Conservation (phyloP, 2,888 invertebrate genomes). For the Temnothorax rugatulus region DNA sequence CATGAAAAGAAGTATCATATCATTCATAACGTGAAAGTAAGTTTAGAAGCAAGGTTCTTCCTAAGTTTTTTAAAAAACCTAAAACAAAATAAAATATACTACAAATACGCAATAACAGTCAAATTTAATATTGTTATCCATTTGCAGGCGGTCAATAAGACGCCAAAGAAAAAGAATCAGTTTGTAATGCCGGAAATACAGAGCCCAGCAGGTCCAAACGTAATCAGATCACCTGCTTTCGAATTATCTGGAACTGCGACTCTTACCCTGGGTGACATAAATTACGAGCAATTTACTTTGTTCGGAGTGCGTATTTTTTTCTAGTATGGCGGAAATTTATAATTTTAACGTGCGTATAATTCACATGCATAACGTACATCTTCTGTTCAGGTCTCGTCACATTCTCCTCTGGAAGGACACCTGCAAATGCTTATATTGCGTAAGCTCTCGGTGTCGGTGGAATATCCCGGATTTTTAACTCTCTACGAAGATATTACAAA, state of each 20-base stretch:
- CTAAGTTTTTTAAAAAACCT: background rate
- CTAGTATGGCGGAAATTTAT: background rate
- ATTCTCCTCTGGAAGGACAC: constrained; percentile 95
- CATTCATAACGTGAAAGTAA: constrained; percentile 80
- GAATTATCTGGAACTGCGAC: constrained; percentile 94
- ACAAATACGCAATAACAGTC: background rate
- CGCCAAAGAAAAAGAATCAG: constrained; percentile 90
- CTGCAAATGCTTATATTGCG: constrained; percentile 93
- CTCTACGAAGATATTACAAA: constrained; percentile 99
- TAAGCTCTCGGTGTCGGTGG: constrained; percentile 90
- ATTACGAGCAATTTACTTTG: constrained; percentile 93
- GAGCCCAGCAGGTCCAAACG: constrained; percentile 95
- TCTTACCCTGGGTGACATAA: constrained; percentile 94
- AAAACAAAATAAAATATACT: constrained; percentile 1
- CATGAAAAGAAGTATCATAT: constrained; percentile 97
- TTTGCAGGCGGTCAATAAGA: constrained; percentile 82
- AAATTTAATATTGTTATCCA: constrained; percentile 45
- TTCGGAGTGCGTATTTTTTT: constrained; percentile 89
- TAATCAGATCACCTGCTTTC: constrained; percentile 95
- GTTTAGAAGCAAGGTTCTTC: constrained; percentile 74
- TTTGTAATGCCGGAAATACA: constrained; percentile 90
- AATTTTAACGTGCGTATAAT: background rate
- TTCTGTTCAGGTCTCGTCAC: constrained; percentile 89
- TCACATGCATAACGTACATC: background rate
- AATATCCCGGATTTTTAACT: constrained; percentile 96